Base-by-base conservation (phyloP, 2,797 vertebrate species). In the Scyliorhinus canicula region DNA sequence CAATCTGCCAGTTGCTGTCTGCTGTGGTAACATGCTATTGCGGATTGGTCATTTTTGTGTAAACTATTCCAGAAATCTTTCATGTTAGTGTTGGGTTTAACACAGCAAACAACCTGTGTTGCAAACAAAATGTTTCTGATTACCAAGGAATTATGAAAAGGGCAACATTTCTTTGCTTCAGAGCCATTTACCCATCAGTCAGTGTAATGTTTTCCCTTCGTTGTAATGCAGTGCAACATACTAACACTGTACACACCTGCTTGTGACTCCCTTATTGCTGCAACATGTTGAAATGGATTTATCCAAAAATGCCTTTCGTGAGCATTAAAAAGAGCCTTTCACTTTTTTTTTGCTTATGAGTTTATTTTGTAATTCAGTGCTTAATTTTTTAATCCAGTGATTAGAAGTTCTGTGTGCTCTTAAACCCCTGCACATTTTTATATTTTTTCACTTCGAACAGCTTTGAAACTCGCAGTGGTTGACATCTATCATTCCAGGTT, bases 401-500 rank as follows among this genome's bases (percentile, higher is more conserved):
- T 90, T 63, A 40, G 52, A 55, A 31, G 86, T 16, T 9, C 0
- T 90, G 12, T 55, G 57, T 57, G 2, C 65, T 95, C 4, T 12
- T 85, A 63, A 57, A 57, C 57, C 65, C n/a, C 47, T 82, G 77
- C 82, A 35, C 52, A 50, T 82, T 95, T 95, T 77, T 52, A 55
- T 82, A 63, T 52, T 93, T 82, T 47, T 74, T 31, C 67, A 85
- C 71, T 86, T 71, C 44, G 35, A 85, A 95, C 97, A 99, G 99
- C 99, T 79, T 97, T 99, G 96, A 99, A 99, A 97, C 98, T 99
- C 95, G 98, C 99, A 28, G 99, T 99, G 67, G 99, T 99, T 95
- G 99, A 99, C 96, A 99, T 99, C 95, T 99, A 99, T 97, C 99
- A 99, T 95, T 99, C 99, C 96, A 98, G 99, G 96, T 96, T 99